Evolutionary conservation across 1,140 invertebrate genomes (phyloP).

Genomic region (Kradibia gibbosae): DNA sequence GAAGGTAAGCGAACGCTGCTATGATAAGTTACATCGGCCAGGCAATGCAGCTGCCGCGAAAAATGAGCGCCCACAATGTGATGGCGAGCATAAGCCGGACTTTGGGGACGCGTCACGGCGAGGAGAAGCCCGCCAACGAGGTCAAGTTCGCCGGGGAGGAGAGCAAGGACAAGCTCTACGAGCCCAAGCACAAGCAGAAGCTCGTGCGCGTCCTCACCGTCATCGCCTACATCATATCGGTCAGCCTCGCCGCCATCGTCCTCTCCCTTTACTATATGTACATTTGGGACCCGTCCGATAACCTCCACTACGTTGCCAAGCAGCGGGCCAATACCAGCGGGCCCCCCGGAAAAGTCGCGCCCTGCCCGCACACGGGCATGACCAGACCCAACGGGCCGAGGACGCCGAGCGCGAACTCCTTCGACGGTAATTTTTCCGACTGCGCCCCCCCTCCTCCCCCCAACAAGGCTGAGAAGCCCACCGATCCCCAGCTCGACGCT

Average conservation of each 20-base stretch:
- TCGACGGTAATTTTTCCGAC: constrained; percentile 25
- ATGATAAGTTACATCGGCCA: constrained; percentile 3
- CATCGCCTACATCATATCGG: constrained; percentile 94
- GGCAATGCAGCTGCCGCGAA: constrained; percentile 66
- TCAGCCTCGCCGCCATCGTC: constrained; percentile 95
- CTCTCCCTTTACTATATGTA: constrained; percentile 96
- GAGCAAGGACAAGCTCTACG: constrained; percentile 86
- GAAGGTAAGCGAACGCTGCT: no score
- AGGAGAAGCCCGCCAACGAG: constrained; percentile 71
- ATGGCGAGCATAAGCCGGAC: constrained; percentile 68
- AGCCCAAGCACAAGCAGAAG: constrained; percentile 89
- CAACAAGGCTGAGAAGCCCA: no score
- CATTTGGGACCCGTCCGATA: constrained; percentile 88
- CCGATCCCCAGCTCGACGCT: no score
- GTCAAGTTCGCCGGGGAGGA: constrained; percentile 83
- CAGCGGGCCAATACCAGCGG: constrained; percentile 22
- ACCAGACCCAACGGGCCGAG: neutral
- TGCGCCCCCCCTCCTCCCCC: no score
- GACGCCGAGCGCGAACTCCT: neutral
- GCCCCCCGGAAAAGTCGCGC: neutral
- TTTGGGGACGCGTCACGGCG: constrained; percentile 60
- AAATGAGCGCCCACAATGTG: constrained; percentile 70
- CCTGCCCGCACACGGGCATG: constrained; percentile 1
- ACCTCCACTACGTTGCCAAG: constrained; percentile 45
- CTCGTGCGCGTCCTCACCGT: constrained; percentile 93